Conservation (phyloP, 2,888 invertebrate genomes). For the Lepidochrysops patricia region DNA sequence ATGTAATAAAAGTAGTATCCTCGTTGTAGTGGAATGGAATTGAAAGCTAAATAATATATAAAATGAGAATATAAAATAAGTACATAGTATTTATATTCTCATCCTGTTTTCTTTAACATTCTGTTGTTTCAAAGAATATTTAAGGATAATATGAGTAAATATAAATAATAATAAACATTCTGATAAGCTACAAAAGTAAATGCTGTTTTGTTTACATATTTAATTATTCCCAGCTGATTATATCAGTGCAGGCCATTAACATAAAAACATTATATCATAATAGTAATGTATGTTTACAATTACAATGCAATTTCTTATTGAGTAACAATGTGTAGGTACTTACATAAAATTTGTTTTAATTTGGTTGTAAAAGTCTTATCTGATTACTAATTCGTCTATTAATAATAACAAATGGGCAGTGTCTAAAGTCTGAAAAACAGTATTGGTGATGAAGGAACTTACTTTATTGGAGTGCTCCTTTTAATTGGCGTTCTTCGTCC, state of each 20-base stretch:
- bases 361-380: neutral
- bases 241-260: neutral
- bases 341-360: neutral
- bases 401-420: neutral
- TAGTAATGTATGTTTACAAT: neutral
- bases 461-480: slow-evolving; percentile 70
- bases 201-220: no score
- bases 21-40: no score
- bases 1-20: no score
- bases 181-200: no score
- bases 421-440: neutral
- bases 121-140: no score
- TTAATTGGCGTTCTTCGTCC: slow-evolving; percentile 65
- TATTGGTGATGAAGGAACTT: slow-evolving; percentile 29
- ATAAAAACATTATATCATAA: neutral
- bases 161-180: no score
- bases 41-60: no score
- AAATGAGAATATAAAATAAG: no score
- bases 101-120: no score
- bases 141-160: no score
- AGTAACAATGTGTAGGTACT: neutral
- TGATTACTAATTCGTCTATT: neutral
- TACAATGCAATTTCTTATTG: neutral
- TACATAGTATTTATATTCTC: no score
- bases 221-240: neutral